A percentile compares a stretch with the other conserved stretches of the same genome.
phyloP scores from a whole-genome alignment of 2,113 vertebrate species.

The Aptenodytes forsteri region DNA sequence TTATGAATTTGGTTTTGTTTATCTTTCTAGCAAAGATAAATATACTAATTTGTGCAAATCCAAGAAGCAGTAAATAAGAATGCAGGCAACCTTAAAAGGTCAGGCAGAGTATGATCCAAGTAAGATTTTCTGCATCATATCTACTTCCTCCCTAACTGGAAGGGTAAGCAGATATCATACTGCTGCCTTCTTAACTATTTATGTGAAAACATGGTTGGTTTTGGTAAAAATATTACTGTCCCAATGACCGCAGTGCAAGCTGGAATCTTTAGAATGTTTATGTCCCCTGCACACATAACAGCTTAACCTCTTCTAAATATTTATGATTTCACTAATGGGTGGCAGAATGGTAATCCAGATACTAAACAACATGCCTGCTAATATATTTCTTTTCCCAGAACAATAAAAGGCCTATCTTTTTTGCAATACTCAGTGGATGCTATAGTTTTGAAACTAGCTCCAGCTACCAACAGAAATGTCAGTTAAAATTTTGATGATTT shows the following conservation, averaged over 20 bases:
- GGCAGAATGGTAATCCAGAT: background rate
- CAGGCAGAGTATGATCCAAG: background rate
- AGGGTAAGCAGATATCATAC: background rate
- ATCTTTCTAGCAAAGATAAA: background rate
- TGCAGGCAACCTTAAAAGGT: slow-evolving; percentile 37
- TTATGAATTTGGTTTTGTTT: background rate
- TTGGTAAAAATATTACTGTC: background rate
- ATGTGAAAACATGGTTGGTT: background rate
- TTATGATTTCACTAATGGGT: background rate
- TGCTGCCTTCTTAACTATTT: background rate
- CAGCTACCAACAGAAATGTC: background rate
- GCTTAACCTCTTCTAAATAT: background rate
- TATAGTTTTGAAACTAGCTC: background rate
- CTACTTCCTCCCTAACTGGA: background rate
- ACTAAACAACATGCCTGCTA: background rate
- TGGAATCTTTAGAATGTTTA: background rate
- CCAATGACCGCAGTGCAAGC: background rate
- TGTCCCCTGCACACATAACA: background rate
- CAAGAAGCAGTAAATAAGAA: slow-evolving; percentile 25
- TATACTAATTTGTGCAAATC: slow-evolving; percentile 31
- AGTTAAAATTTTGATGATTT: background rate
- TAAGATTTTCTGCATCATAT: background rate
- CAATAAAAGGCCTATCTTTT: background rate
- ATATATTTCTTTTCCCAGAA: background rate
- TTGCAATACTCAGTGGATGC: background rate